Conservation (phyloP, 2,888 invertebrate species). For the Lasius platythorax region DNA sequence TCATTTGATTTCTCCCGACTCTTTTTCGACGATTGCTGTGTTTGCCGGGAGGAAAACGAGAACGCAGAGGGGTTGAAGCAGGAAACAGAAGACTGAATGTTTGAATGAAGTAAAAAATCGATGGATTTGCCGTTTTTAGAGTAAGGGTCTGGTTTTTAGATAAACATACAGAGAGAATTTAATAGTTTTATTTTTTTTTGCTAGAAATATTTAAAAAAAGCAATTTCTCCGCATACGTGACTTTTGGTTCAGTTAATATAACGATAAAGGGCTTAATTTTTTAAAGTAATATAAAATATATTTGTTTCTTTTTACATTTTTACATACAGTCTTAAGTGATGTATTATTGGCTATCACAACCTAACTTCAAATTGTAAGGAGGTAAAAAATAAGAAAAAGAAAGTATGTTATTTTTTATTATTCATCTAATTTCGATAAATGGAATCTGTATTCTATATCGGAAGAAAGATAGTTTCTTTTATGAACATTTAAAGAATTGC, state of each 20-base stretch:
- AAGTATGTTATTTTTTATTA: not conserved
- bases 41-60: conserved; percentile 35
- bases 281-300: not conserved
- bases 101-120: conserved; percentile 7
- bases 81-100: conserved; percentile 38
- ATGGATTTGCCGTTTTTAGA: not conserved
- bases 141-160: not conserved
- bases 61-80: conserved; percentile 32
- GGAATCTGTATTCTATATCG: not conserved
- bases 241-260: not conserved
- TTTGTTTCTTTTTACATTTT: not conserved
- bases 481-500: not conserved
- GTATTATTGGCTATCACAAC: not conserved
- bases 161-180: not conserved
- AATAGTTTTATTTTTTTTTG: not conserved
- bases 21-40: conserved; percentile 66
- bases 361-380: not conserved
- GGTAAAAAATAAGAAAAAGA: not conserved
- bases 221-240: not conserved
- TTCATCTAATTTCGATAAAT: conserved; percentile 1
- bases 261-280: not conserved
- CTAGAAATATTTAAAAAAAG: not conserved
- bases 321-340: not conserved
- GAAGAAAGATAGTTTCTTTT: not conserved
- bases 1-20: conserved; percentile 68